Evolutionary conservation across 2,888 invertebrate genomes (phyloP).

Genomic region (Ypsolopha sequella): DNA sequence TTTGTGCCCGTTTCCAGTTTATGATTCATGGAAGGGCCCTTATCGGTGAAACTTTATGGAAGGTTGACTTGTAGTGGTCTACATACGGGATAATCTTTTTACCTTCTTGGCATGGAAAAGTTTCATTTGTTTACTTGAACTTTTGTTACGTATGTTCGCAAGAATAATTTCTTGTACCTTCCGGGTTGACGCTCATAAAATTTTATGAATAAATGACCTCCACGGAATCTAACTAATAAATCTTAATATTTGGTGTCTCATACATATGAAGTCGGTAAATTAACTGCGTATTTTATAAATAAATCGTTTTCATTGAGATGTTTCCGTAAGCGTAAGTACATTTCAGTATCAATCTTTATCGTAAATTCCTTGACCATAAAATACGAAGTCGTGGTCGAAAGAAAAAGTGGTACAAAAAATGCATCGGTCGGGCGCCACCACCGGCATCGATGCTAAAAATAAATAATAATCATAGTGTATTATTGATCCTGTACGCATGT

Average conservation of each 20-base stretch:
- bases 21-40: neutral
- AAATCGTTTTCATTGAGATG: neutral
- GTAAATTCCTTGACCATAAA: slow-evolving; percentile 13
- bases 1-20: slow-evolving; percentile 3
- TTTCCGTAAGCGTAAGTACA: neutral
- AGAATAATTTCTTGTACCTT: too few species aligned
- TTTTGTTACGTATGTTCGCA: too few species aligned
- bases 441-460: slow-evolving; percentile 12
- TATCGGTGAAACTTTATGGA: neutral
- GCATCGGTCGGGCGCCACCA: slow-evolving; percentile 42
- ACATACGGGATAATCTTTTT: neutral
- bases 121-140: too few species aligned
- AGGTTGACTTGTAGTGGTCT: neutral
- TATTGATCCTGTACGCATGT: neutral
- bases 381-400: slow-evolving; percentile 8
- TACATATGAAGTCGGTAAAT: too few species aligned
- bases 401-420: slow-evolving; percentile 19
- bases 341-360: neutral
- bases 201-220: too few species aligned
- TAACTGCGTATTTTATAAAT: too few species aligned
- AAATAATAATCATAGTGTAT: neutral
- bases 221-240: too few species aligned
- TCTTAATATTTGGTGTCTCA: too few species aligned
- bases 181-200: too few species aligned
- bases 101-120: too few species aligned